Evolutionary conservation across 1,140 invertebrate species (phyloP), one percentile per base, ranked within the genome.

Genomic region (Brachionus rubens): DNA sequence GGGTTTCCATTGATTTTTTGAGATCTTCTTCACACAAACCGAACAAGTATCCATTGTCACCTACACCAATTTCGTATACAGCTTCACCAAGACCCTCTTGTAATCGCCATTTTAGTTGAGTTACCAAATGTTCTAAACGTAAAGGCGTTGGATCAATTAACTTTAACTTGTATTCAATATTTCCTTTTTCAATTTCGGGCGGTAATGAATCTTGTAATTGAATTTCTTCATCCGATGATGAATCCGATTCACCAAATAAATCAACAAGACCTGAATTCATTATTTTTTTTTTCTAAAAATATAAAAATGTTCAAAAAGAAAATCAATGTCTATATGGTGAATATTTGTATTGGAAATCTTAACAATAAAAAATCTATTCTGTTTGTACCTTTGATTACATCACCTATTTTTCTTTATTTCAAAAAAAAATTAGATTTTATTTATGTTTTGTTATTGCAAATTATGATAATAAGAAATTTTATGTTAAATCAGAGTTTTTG

Each of bases 61-160:
- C 91, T 0, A 98, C 94, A 0, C 94, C 94, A 59, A 97, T 92
- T 86, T 96, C 92, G 86, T 98, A 98, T 78, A 98, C 92, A 0
- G 94, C 94, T 83, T 94, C 92, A 5, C 95, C 95, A 54, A 85
- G 79, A 47, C 86, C 86, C 79, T 87, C 86, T 40, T 84, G 79
- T 9, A 87, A 79, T 7, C 86, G 78, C 86, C 86, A 87, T 81
- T 87, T 87, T 82, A 87, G 85, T 79, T 87, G 86, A 6, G 86
- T 87, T 14, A 86, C 83, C 48, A 87, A 79, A 78, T 87, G 86
- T 75, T 87, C 83, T 76, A 87, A 78, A 47, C 86, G 81, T 62
- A 80, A 80, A 5, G 80, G 79, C n/a, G 82, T 81, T 12, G 83
- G 83, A 77, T 80, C 78, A 10, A 81, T 77, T 46, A 83, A 75